These are phyloP conservation scores for Drosophila nr. perissopoda DNA, from an alignment of 2,888 invertebrate species.

Conservation along the genomic window DNA sequence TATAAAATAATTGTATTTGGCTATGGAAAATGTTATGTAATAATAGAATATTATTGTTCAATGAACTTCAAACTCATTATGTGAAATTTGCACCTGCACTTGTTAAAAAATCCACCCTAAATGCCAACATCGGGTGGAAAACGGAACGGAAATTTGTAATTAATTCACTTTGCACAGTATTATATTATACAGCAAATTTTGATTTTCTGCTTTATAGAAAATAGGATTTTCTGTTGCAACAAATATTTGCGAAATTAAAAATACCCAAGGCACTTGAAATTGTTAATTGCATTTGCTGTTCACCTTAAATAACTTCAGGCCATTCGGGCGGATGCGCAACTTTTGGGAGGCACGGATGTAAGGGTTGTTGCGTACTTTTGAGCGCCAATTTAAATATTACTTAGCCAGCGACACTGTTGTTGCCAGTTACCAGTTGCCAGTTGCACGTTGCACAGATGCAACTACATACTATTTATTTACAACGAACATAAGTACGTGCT, in stretches of 20 bases:
- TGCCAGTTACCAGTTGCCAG: slow-evolving; percentile 5
- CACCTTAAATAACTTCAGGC: not conserved
- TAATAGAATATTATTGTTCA: not conserved
- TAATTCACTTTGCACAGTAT: not conserved
- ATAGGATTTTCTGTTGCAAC: no score
- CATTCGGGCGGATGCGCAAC: slow-evolving; percentile 1
- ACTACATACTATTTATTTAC: slow-evolving; percentile 64
- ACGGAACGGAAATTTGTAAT: not conserved
- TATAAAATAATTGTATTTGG: not conserved
- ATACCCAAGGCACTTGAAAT: not conserved
- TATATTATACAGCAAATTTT: not conserved
- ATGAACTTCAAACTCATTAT: not conserved
- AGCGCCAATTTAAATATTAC: slow-evolving; percentile 49
- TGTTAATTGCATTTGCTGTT: slow-evolving; percentile 2
- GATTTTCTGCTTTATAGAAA: not conserved
- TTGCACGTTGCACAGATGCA: slow-evolving; percentile 45
- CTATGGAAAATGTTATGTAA: not conserved
- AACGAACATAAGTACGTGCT: slow-evolving; percentile 58
- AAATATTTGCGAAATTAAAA: slow-evolving; percentile 3
- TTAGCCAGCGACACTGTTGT: slow-evolving; percentile 14
- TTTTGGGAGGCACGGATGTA: not conserved
- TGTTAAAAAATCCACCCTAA: not conserved
- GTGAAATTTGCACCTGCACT: not conserved
- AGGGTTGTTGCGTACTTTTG: slow-evolving; percentile 45
- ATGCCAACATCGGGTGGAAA: not conserved